Conservation (phyloP, 2,113 vertebrate genomes). For the Trinectes maculatus region DNA sequence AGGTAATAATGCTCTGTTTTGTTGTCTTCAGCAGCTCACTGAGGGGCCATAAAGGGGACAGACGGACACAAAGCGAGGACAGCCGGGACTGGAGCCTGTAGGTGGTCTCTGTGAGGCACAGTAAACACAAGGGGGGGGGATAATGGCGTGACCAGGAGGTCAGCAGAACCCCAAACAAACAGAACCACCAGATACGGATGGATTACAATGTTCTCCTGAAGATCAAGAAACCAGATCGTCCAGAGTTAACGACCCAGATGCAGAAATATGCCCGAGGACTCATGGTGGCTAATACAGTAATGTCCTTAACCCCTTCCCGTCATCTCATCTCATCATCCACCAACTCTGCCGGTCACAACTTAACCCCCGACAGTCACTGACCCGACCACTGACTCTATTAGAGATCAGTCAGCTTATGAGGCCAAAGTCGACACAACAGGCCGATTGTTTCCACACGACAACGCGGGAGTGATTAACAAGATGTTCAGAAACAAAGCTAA, state of each 20-base stretch:
- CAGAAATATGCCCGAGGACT: no score
- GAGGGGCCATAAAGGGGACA: no score
- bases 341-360: conserved; percentile 9
- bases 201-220: conserved; percentile 14
- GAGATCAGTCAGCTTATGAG: conserved; percentile 45
- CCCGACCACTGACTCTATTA: conserved; percentile 6
- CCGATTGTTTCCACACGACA: conserved; percentile 54
- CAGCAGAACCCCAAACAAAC: conserved; percentile 21
- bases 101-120: conserved; percentile 50
- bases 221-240: neutral
- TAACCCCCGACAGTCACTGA: conserved; percentile 27
- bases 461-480: conserved; percentile 38
- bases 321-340: conserved; percentile 51
- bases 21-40: no score
- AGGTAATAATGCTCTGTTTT: neutral
- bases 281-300: no score
- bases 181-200: neutral
- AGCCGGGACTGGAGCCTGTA: conserved; percentile 29
- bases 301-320: conserved; percentile 37
- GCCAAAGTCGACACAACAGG: conserved; percentile 46
- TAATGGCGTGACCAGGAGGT: conserved; percentile 50
- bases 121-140: conserved; percentile 45
- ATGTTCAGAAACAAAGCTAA: conserved; percentile 20
- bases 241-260: no score
- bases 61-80: conserved; percentile 8